Base-by-base conservation (phyloP, 2,888 invertebrate species). In the Orthosia cruda region DNA sequence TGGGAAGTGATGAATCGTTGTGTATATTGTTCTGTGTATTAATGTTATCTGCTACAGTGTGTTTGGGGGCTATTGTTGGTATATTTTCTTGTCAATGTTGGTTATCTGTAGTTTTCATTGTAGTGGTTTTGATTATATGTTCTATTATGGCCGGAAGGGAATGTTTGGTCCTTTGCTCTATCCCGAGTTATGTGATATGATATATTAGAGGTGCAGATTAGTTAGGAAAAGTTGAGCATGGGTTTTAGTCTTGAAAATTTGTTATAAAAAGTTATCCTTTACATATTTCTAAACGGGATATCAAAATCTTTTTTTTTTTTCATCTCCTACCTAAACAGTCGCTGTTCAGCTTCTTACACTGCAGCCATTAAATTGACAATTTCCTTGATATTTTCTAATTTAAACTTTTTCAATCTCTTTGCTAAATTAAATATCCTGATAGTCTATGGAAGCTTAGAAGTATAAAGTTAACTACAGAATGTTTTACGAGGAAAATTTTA, bases 351-450 rank as follows among this genome's bases (percentile, higher is more conserved):
- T 20, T 49, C 13, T 12, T 15, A 64, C 57, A 45, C 40, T 61
- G 58, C 18, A 54, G 71, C 68, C 58, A 71, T 62, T 67, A 74
- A 75, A 81, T 80, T 80, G 81, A 0, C 64, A 84, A 81, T 80
- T 81, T 71, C 55, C 80, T 65, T 71, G 50, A 80, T 83, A 64
- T 74, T 83, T 77, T 79, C 18, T 58, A 75, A 75, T 75, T 65
- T 65, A 62, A 84, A 81, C 84, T 75, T 81, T 81, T 81, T 84
- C 81, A 80, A 80, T 81, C 75, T 80, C 61, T 52, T 58, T 50
- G 64, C 45, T 50, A 66, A 71, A 84, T 80, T 75, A 68, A 84
- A 75, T 83, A 79, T 74, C 59, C 50, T 66, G 54, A 68, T 74
- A 70, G 67, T 65, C 70, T 66, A 59, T 71, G 58, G 57, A 52